Base-by-base conservation (phyloP, 1,140 invertebrate species). In the Parapsyche elsis region DNA sequence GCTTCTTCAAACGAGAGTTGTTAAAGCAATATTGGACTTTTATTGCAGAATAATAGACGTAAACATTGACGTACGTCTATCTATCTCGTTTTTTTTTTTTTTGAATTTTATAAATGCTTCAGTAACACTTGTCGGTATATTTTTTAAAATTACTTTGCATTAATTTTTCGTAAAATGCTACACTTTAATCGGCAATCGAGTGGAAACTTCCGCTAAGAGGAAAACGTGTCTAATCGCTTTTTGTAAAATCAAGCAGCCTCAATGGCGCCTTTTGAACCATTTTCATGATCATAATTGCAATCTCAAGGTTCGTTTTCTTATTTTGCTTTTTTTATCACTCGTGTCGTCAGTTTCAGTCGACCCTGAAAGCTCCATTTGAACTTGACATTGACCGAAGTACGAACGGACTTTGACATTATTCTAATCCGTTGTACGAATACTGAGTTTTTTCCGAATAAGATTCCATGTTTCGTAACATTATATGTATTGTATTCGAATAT, bases 171-270 rank as follows among this genome's bases (percentile, higher is more conserved):
- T n/a, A n/a, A n/a, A n/a, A n/a, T n/a, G n/a, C n/a, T n/a, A n/a
- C n/a, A n/a, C n/a, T 2, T 1, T 16, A 16, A 5, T 61, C 57
- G 16, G n/a, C n/a, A 61, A 19, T 61, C 57, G 57, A 61, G 64
- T 10, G 12, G 64, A 67, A 16, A 67, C 9, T 67, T 23, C 64
- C 21, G 26, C 26, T 67, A 19, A 24, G n/a, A 23, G 1, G 24
- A n/a, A 26, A 67, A 26, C 64, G 64, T 67, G 64, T 67, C 10
- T 67, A 67, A 67, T 67, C 64, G 64, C 64, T 67, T 67, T 61
- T 26, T 14, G 14, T 26, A 16, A 7, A 64, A 67, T 53, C 10
- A 53, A 53, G 49, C 10, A 53, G 16, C 16, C 49, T 53, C 49
- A 53, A 53, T 53, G 49, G 2, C 49, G 49, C 10, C 49, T 53